Percentiles rank a stretch among this genome's conserved stretches.
Evolutionary conservation across 2,113 vertebrate genomes (phyloP).

Genomic region (Campylomormyrus tamandua): DNA sequence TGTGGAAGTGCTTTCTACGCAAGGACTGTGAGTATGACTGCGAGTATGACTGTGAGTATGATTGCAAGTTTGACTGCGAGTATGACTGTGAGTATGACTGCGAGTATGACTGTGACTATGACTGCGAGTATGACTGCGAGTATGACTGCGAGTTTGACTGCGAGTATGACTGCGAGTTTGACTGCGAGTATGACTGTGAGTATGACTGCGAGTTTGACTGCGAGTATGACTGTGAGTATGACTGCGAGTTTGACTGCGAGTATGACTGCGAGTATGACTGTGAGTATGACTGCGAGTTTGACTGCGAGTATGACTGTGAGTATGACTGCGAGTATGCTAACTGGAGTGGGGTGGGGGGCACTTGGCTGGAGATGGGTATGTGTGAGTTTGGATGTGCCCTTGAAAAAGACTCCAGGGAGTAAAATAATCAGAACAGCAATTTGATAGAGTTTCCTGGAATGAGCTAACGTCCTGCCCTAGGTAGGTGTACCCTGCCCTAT

Average conservation of each 20-base stretch:
- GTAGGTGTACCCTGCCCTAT: not conserved
- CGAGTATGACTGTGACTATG: no score
- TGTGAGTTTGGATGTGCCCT: not conserved
- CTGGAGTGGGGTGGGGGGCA: not conserved
- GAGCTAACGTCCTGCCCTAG: not conserved
- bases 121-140: not conserved
- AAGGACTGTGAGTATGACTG: conserved; percentile 55
- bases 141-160: no score
- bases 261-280: not conserved
- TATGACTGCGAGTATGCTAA: not conserved
- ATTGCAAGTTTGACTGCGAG: no score
- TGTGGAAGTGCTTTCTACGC: conserved; percentile 67
- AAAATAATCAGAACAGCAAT: not conserved
- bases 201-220: no score
- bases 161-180: no score
- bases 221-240: conserved; percentile 45
- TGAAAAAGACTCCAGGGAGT: not conserved
- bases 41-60: not conserved
- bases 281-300: no score
- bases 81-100: no score
- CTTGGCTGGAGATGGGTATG: not conserved
- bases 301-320: no score
- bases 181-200: not conserved
- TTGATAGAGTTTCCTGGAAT: not conserved
- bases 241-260: conserved; percentile 56